Percentiles rank a stretch among this genome's conserved stretches.
phyloP scores from a whole-genome alignment of 2,888 invertebrate species.

The Vannuccia rotundouncinata region DNA sequence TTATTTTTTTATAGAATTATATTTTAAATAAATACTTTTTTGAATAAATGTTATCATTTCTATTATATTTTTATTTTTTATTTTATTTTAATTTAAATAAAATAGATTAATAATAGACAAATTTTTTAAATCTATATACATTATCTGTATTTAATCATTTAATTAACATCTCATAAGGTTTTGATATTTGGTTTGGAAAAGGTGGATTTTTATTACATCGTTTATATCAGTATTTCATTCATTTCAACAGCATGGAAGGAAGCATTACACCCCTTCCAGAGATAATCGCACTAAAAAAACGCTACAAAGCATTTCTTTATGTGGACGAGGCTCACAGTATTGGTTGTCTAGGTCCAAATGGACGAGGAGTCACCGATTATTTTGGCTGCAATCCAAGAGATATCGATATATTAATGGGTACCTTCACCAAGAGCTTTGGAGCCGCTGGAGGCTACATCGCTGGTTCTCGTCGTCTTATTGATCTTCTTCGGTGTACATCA shows the following conservation, averaged over 20 bases:
- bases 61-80: too few relatives aligned
- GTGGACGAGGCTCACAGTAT: slow-evolving; percentile 96
- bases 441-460: slow-evolving; percentile 93
- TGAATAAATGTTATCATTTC: too few relatives aligned
- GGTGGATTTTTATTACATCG: too few relatives aligned
- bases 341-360: slow-evolving; percentile 81
- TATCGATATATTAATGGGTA: slow-evolving; percentile 89
- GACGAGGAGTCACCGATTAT: slow-evolving; percentile 81
- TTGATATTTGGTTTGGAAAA: too few relatives aligned
- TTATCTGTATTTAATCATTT: too few relatives aligned
- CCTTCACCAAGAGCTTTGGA: slow-evolving; percentile 96
- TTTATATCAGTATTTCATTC: too few relatives aligned
- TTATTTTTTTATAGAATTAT: too few relatives aligned
- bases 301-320: slow-evolving; percentile 87
- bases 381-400: slow-evolving; percentile 73
- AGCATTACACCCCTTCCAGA: slow-evolving; percentile 81
- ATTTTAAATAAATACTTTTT: too few relatives aligned
- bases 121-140: too few relatives aligned
- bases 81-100: too few relatives aligned
- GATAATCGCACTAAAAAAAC: slow-evolving; percentile 79
- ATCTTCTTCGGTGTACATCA: slow-evolving; percentile 70
- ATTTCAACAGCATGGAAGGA: slow-evolving; percentile 83
- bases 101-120: too few relatives aligned
- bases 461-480: slow-evolving; percentile 70
- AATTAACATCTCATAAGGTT: too few relatives aligned